Conservation (phyloP, 1,140 invertebrate genomes). For the Musca domestica region DNA sequence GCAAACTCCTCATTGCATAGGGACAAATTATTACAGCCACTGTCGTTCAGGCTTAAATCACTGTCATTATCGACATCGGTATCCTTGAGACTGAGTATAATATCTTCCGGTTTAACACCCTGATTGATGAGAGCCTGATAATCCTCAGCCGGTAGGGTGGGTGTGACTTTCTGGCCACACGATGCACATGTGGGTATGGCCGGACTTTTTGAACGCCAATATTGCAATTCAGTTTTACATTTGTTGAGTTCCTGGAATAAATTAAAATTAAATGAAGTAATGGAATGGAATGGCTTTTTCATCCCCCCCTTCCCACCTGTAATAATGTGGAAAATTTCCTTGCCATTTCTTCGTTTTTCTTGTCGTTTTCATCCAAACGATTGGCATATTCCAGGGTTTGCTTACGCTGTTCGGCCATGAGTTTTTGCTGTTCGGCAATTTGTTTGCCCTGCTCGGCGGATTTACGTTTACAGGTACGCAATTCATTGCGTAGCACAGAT, state of each 20-base stretch:
- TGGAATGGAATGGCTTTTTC: background rate
- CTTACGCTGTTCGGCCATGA: conserved; percentile 70
- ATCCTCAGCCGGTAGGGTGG: conserved; percentile 58
- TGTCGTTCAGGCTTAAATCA: conserved; percentile 28
- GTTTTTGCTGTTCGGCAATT: conserved; percentile 78
- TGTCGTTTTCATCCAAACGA: conserved; percentile 81
- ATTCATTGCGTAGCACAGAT: conserved; percentile 70
- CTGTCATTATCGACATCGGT: conserved; percentile 31
- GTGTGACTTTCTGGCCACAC: conserved; percentile 60
- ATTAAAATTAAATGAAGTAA: conserved; percentile 14
- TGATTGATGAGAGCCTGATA: conserved; percentile 63
- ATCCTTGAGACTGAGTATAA: conserved; percentile 50
- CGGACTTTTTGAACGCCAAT: conserved; percentile 82
- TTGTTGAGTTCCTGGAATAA: conserved; percentile 74
- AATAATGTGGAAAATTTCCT: conserved; percentile 83
- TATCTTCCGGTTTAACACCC: conserved; percentile 60
- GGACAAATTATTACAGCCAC: conserved; percentile 13
- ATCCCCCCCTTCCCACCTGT: conserved; percentile 62
- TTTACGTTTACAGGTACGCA: conserved; percentile 75
- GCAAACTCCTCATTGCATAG: conserved; percentile 34
- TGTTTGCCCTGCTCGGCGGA: conserved; percentile 80
- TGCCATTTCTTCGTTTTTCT: conserved; percentile 84
- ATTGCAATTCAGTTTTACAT: conserved; percentile 85
- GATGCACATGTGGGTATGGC: conserved; percentile 63
- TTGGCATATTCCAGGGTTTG: conserved; percentile 76